Evolutionary conservation across 2,797 vertebrate genomes (phyloP).

Genomic region (Gadopsis bispinosus): DNA sequence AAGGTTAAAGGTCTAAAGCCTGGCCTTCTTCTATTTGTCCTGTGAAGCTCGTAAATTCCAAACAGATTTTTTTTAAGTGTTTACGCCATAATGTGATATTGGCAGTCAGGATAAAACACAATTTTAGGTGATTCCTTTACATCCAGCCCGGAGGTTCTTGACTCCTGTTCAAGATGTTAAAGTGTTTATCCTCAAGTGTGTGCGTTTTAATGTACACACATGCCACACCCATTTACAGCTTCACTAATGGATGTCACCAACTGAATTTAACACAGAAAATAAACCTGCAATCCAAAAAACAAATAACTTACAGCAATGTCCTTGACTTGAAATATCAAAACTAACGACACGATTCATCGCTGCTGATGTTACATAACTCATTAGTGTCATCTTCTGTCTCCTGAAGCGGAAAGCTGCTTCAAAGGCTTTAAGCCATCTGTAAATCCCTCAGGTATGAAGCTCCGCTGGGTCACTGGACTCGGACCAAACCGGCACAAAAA

Average conservation of each 20-base stretch:
- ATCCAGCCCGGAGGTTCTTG: slow-evolving; percentile 22
- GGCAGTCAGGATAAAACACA: not conserved
- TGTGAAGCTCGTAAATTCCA: slow-evolving; percentile 12
- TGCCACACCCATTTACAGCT: slow-evolving; percentile 43
- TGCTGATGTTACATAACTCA: slow-evolving; percentile 40
- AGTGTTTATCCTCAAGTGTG: slow-evolving; percentile 65
- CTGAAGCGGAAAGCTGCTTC: slow-evolving; percentile 57
- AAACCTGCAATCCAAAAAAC: not conserved
- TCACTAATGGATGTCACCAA: not conserved
- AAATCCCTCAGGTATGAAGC: slow-evolving; percentile 73
- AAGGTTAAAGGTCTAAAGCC: slow-evolving; percentile 24
- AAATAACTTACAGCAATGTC: not conserved
- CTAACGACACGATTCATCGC: not conserved
- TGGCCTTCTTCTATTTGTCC: not conserved
- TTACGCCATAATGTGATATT: not conserved
- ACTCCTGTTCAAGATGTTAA: slow-evolving; percentile 49
- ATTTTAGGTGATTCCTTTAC: slow-evolving; percentile 12
- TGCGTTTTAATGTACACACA: slow-evolving; percentile 19
- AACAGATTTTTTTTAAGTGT: not conserved
- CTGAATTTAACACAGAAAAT: not conserved
- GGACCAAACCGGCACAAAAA: slow-evolving; percentile 41
- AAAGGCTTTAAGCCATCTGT: slow-evolving; percentile 68
- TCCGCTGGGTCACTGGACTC: slow-evolving; percentile 29
- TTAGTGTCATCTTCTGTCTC: slow-evolving; percentile 47
- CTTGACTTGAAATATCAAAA: not conserved